phyloP scores from a whole-genome alignment of 2,797 vertebrate species.

The Myripristis jacobus region DNA sequence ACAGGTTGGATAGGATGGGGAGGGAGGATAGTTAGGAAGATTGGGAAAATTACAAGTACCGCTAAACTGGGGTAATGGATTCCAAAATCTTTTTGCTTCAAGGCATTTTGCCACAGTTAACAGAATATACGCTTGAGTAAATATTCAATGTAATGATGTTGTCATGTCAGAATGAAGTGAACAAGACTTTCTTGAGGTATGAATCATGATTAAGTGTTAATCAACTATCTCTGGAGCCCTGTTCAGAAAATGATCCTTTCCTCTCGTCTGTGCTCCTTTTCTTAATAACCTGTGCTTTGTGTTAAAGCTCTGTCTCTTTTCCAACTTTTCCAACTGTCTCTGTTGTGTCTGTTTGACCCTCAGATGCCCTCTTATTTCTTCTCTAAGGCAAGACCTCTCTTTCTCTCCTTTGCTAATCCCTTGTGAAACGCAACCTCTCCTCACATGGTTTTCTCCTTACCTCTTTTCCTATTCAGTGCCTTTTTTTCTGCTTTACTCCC shows the following conservation, averaged over 20 bases:
- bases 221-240: constrained; percentile 69
- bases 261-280: constrained; percentile 74
- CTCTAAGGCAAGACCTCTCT: constrained; percentile 86
- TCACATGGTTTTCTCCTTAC: constrained; percentile 66
- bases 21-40: constrained; percentile 35
- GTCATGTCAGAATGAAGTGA: constrained; percentile 70
- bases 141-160: constrained; percentile 71
- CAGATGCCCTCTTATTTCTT: constrained; percentile 88
- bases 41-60: constrained; percentile 45
- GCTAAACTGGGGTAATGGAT: constrained; percentile 65
- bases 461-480: constrained; percentile 46
- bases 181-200: constrained; percentile 69
- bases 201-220: constrained; percentile 72
- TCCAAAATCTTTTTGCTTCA: constrained; percentile 66
- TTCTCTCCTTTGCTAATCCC: constrained; percentile 78
- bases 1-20: background rate
- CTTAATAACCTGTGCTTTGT: constrained; percentile 79
- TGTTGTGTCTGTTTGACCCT: constrained; percentile 84
- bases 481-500: constrained; percentile 33
- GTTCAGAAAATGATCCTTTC: constrained; percentile 69
- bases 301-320: constrained; percentile 74
- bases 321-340: constrained; percentile 77
- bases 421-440: constrained; percentile 73
- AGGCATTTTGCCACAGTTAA: constrained; percentile 70
- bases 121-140: constrained; percentile 66